phyloP scores from a whole-genome alignment of 2,888 invertebrate genomes.

The Dorcus parallelipipedus region DNA sequence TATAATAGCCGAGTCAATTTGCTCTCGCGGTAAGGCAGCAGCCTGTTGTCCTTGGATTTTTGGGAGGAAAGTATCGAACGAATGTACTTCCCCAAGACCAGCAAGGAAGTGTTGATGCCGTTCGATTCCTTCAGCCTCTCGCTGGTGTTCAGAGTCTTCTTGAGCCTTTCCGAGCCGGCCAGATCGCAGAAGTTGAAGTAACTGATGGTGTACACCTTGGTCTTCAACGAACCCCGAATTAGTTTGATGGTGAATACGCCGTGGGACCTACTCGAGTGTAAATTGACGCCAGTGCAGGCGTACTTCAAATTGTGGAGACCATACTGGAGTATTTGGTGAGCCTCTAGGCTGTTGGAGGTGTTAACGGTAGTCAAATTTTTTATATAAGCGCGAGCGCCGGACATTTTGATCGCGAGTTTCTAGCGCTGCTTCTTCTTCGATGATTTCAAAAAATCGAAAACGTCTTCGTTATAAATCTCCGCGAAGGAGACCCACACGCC shows the following conservation, averaged over 20 bases:
- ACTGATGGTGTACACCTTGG: conserved; percentile 18
- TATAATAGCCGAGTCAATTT: conserved; percentile 86
- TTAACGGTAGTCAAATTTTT: conserved; percentile 49
- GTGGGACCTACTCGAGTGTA: conserved; percentile 83
- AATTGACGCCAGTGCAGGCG: conserved; percentile 76
- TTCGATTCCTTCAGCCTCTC: conserved; percentile 78
- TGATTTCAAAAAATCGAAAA: conserved; percentile 72
- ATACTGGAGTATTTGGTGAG: conserved; percentile 71
- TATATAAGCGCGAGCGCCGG: conserved; percentile 35
- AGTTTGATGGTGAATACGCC: conserved; percentile 82
- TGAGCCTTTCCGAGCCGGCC: conserved; percentile 82
- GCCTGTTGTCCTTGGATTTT: conserved; percentile 36
- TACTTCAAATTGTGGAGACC: conserved; percentile 75
- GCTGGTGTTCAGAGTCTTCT: conserved; percentile 70
- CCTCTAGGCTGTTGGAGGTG: conserved; percentile 64
- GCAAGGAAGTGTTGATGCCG: conserved; percentile 84
- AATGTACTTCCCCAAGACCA: conserved; percentile 81
- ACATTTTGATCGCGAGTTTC: conserved; percentile 56
- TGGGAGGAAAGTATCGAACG: conserved; percentile 53
- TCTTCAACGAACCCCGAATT: conserved; percentile 49
- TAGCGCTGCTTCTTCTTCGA: conserved; percentile 43
- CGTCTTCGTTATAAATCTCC: conserved; percentile 87
- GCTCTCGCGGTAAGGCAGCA: conserved; percentile 71
- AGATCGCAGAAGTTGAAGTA: conserved; percentile 75
- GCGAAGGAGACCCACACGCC: conserved; percentile 79